A percentile compares a stretch with the other conserved stretches of the same genome.
These are phyloP conservation scores for Brenthis ino DNA, from an alignment of 2,888 invertebrate species.

Conservation along the genomic window DNA sequence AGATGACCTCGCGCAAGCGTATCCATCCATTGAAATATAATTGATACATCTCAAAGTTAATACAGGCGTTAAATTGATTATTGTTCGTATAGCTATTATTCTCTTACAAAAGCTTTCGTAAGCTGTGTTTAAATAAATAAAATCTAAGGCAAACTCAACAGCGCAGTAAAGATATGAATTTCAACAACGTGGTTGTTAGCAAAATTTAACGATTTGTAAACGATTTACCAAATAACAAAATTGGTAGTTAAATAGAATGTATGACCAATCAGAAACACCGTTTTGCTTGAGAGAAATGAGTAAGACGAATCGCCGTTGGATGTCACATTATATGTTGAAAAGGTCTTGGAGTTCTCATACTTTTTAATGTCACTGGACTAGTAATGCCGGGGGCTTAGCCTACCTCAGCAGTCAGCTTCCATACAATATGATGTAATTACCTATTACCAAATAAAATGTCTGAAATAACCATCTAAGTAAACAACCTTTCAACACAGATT, in stretches of 20 bases:
- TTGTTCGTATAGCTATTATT: slow-evolving; percentile 29
- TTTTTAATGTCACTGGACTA: slow-evolving; percentile 76
- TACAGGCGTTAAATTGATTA: slow-evolving; percentile 35
- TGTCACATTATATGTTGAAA: slow-evolving; percentile 60
- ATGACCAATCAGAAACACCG: slow-evolving; percentile 23
- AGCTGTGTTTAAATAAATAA: slow-evolving; percentile 28
- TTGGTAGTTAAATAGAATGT: slow-evolving; percentile 26
- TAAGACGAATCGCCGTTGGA: slow-evolving; percentile 53
- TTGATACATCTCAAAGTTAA: slow-evolving; percentile 29
- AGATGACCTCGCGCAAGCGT: slow-evolving; percentile 17
- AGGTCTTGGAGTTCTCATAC: slow-evolving; percentile 76
- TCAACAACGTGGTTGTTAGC: slow-evolving; percentile 24
- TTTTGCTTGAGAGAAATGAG: slow-evolving; percentile 32
- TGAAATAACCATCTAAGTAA: slow-evolving; percentile 26
- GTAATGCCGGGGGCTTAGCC: slow-evolving; percentile 55
- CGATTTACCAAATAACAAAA: slow-evolving; percentile 25
- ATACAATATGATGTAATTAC: slow-evolving; percentile 31
- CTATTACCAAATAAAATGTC: slow-evolving; percentile 17
- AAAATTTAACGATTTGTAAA: slow-evolving; percentile 29
- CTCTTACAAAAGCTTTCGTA: slow-evolving; percentile 34
- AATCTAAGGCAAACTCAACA: slow-evolving; percentile 30
- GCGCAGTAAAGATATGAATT: slow-evolving; percentile 24
- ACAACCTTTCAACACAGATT: slow-evolving; percentile 26
- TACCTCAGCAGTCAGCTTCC: slow-evolving; percentile 15
- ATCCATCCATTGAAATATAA: slow-evolving; percentile 27